These are phyloP conservation scores for Aricia artaxerxes DNA, from an alignment of 2,888 invertebrate species.

Conservation along the genomic window DNA sequence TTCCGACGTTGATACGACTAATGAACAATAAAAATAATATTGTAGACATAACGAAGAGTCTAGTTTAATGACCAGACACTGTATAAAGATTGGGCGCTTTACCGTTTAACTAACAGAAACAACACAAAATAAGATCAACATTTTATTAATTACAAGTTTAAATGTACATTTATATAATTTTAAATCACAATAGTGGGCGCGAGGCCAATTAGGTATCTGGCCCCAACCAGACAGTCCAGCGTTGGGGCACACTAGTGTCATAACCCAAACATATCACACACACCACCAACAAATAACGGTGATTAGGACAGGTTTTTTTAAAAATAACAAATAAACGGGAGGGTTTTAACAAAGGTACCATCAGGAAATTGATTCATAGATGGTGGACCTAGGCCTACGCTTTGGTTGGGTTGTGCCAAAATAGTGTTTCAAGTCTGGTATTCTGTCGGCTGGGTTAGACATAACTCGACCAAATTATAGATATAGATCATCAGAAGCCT, in stretches of 20 bases:
- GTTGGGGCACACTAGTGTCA: not conserved
- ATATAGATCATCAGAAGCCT: too few species aligned
- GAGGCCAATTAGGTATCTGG: not conserved
- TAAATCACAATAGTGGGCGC: conserved; percentile 31
- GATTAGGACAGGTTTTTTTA: not conserved
- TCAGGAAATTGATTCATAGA: not conserved
- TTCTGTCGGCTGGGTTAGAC: too few species aligned
- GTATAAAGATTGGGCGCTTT: not conserved
- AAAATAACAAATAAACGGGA: not conserved
- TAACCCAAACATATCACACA: not conserved
- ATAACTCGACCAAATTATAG: too few species aligned
- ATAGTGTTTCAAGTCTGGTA: too few species aligned
- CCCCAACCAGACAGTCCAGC: not conserved
- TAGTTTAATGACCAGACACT: too few species aligned
- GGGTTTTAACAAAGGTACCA: not conserved
- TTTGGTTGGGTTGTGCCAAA: too few species aligned
- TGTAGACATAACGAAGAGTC: too few species aligned
- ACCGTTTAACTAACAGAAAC: not conserved
- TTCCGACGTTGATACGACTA: too few species aligned
- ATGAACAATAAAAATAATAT: too few species aligned
- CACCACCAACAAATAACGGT: not conserved
- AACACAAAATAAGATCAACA: conserved; percentile 47
- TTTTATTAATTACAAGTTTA: conserved; percentile 52
- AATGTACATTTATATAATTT: conserved; percentile 33
- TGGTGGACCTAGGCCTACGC: not conserved